Evolutionary conservation across 2,797 vertebrate species (phyloP).

Genomic region (Alauda arvensis): DNA sequence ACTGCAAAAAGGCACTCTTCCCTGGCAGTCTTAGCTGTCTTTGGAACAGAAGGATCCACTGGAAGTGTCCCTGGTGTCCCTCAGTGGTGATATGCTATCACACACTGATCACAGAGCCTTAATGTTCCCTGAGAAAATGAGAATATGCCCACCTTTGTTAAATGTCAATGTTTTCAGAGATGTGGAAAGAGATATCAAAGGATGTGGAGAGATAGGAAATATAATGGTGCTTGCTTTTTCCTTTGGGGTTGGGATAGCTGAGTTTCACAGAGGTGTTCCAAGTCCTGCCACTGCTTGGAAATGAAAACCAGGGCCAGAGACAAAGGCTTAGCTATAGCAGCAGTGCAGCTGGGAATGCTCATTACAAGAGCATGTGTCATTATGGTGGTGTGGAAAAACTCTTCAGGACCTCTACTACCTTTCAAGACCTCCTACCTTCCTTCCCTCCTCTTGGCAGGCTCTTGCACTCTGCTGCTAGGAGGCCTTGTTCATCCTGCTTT

Average conservation of each 20-base stretch:
- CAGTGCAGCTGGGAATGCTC: not conserved
- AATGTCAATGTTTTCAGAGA: not conserved
- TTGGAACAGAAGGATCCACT: not conserved
- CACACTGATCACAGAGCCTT: not conserved
- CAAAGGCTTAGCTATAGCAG: not conserved
- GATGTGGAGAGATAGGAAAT: not conserved
- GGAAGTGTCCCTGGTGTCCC: not conserved
- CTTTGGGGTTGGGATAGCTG: not conserved
- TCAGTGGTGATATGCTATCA: not conserved
- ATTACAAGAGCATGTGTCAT: not conserved
- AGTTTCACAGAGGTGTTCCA: not conserved
- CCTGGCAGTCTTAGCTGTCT: not conserved
- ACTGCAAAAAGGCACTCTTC: not conserved
- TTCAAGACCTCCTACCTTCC: not conserved
- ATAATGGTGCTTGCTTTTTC: not conserved
- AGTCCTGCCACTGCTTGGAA: not conserved
- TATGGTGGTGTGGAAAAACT: not conserved
- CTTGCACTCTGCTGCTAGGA: not conserved
- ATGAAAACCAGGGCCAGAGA: not conserved
- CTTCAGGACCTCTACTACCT: not conserved
- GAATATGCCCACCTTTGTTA: not conserved
- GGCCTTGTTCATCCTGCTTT: not conserved
- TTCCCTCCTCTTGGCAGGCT: not conserved
- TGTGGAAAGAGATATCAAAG: not conserved
- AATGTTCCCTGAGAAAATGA: not conserved